Percentiles rank a stretch among this genome's conserved stretches.
Evolutionary conservation across 2,113 vertebrate genomes (phyloP).

Genomic region (Saccopteryx bilineata): DNA sequence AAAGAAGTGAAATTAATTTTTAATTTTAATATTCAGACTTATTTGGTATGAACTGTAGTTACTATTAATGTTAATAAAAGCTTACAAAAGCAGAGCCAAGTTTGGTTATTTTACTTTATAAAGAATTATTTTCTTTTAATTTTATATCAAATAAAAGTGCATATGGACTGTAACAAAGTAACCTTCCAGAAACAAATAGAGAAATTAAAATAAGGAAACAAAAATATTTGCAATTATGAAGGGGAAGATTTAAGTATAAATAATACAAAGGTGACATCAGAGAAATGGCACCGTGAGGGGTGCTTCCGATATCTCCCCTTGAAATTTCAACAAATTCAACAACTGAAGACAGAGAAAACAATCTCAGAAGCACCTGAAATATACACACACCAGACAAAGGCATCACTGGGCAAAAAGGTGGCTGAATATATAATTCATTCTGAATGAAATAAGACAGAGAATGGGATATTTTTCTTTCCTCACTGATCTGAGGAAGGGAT

Average conservation of each 20-base stretch:
- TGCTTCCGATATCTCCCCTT: no score
- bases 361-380: no score
- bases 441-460: no score
- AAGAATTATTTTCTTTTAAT: neutral
- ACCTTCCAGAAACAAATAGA: neutral
- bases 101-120: conserved; percentile 27
- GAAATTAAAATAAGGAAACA: neutral
- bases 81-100: neutral
- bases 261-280: neutral
- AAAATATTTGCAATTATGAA: conserved; percentile 5
- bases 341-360: no score
- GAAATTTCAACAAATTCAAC: no score
- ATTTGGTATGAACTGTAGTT: neutral
- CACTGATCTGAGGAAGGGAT: no score
- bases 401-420: no score
- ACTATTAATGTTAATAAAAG: neutral
- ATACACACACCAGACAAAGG: no score
- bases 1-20: conserved; percentile 52
- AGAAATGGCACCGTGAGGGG: no score
- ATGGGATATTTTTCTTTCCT: no score
- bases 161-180: neutral
- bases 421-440: no score
- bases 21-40: conserved; percentile 19
- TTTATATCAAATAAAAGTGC: conserved; percentile 13
- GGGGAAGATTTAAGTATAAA: neutral